These are phyloP conservation scores for Leucopsar rothschildi DNA, from an alignment of 2,113 vertebrate genomes.

Conservation along the genomic window DNA sequence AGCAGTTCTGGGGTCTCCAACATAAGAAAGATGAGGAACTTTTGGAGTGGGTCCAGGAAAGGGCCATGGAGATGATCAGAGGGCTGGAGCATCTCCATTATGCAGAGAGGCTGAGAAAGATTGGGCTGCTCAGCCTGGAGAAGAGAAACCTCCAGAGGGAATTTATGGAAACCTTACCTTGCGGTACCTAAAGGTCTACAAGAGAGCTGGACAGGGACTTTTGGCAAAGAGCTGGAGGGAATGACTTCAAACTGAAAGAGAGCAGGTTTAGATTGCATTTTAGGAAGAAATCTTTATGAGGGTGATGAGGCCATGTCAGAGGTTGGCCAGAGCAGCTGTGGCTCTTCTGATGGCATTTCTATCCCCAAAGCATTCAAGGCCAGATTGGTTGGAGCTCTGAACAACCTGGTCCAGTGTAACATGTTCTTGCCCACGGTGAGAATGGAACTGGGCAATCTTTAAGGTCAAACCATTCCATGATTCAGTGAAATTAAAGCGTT, in stretches of 20 bases:
- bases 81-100: background rate
- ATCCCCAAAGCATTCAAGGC: background rate
- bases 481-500: background rate
- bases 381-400: background rate
- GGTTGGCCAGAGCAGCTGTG: background rate
- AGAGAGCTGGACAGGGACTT: background rate
- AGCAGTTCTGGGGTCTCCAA: background rate
- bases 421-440: background rate
- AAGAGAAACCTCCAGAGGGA: background rate
- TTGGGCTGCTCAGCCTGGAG: background rate
- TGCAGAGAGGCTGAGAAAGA: background rate
- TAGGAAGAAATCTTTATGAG: background rate
- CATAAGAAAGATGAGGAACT: background rate
- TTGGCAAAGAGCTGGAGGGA: background rate
- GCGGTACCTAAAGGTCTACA: background rate
- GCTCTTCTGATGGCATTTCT: background rate
- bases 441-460: background rate
- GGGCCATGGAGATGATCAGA: background rate
- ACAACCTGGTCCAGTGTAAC: background rate
- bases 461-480: background rate
- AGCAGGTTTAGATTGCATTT: background rate
- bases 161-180: background rate
- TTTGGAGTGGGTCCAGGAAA: background rate
- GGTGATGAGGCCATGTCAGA: background rate
- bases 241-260: background rate